These are phyloP conservation scores for Agriopis leucophaearia DNA, from an alignment of 2,888 invertebrate species.

Conservation along the genomic window DNA sequence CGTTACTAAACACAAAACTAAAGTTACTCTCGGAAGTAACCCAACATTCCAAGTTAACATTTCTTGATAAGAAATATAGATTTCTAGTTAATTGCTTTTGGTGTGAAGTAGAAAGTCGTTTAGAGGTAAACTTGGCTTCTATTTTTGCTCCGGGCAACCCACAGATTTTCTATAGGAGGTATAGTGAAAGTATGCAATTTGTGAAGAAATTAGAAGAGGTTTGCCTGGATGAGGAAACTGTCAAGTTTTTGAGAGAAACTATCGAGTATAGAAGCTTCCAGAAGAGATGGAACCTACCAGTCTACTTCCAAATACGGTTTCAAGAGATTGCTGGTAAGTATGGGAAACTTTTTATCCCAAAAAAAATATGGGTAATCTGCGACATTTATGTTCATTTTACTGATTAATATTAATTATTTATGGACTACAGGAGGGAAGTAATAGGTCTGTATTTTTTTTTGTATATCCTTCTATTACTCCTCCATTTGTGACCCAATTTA, in stretches of 20 bases:
- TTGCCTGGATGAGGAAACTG: conserved; percentile 86
- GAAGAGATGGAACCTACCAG: conserved; percentile 96
- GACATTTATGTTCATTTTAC: neutral
- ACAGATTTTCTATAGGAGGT: conserved; percentile 93
- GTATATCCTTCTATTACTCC: no score
- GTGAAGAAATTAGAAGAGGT: conserved; percentile 89
- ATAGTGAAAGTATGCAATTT: conserved; percentile 92
- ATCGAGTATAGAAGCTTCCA: conserved; percentile 92
- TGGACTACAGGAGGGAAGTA: no score
- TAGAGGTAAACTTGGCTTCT: conserved; percentile 92
- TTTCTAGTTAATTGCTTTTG: conserved; percentile 94
- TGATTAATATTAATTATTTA: no score
- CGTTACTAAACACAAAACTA: conserved; percentile 90
- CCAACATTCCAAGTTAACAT: conserved; percentile 79
- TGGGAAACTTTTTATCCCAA: neutral
- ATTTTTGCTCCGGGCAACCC: conserved; percentile 98
- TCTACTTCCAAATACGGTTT: conserved; percentile 98
- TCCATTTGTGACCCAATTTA: no score
- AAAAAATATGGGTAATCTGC: no score
- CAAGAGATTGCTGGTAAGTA: conserved; percentile 94
- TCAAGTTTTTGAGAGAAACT: conserved; percentile 88
- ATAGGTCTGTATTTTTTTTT: no score
- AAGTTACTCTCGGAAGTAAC: conserved; percentile 84
- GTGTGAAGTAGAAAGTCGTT: conserved; percentile 93
- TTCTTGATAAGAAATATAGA: conserved; percentile 75